A percentile compares a stretch with the other conserved stretches of the same genome.
Conservation (phyloP, 30 jellyfish, hydroid and myxozoan genomes). For the Hydractinia echinata region DNA sequence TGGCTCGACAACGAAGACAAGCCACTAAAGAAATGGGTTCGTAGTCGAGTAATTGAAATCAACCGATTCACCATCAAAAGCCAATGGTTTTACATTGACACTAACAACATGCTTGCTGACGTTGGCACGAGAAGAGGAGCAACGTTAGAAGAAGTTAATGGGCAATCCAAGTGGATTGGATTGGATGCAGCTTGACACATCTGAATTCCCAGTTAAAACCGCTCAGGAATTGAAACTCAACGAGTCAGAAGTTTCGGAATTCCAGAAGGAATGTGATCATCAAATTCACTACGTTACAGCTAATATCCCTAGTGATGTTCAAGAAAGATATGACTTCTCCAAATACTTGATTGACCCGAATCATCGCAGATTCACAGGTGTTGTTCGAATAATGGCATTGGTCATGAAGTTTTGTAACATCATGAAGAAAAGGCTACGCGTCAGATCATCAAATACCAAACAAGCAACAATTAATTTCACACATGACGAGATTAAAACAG, state of each 20-base stretch:
- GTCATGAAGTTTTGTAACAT: background rate
- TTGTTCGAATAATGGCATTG: conserved; percentile 20
- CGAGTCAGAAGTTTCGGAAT: conserved; percentile 12
- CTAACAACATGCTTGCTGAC: too few species aligned
- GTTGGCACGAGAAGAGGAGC: too few species aligned
- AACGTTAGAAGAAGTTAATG: too few species aligned
- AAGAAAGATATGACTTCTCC: conserved; percentile 11
- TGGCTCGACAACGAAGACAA: too few species aligned
- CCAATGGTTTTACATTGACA: too few species aligned
- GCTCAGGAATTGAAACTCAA: background rate
- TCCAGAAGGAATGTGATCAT: background rate
- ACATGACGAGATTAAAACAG: background rate
- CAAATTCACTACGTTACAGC: conserved; percentile 10
- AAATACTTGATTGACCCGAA: conserved; percentile 24
- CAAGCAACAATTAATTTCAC: background rate
- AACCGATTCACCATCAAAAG: too few species aligned
- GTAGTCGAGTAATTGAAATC: too few species aligned
- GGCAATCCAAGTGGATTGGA: background rate
- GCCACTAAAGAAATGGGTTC: too few species aligned
- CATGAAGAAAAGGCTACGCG: background rate
- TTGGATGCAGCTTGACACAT: background rate
- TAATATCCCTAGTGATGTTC: background rate
- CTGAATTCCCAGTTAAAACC: conserved; percentile 7
- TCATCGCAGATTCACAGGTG: conserved; percentile 1
- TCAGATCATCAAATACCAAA: background rate